phyloP scores from a whole-genome alignment of 2,888 invertebrate genomes.

The Fragum fragum region DNA sequence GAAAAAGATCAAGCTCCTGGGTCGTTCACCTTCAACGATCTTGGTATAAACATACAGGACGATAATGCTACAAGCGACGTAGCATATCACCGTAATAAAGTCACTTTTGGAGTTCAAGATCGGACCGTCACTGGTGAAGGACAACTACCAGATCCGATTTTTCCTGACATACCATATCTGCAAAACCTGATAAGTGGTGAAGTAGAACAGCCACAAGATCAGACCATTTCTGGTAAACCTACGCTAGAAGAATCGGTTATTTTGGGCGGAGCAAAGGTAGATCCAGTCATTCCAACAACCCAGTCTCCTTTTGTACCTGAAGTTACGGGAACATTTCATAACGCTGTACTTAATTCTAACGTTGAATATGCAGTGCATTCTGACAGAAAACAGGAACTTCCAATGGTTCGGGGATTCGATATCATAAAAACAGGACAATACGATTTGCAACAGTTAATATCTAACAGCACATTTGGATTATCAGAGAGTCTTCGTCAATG shows the following conservation, averaged over 20 bases:
- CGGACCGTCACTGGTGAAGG: too few species aligned
- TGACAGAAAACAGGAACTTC: neutral
- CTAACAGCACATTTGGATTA: neutral
- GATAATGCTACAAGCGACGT: too few species aligned
- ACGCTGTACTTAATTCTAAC: neutral
- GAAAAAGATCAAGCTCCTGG: neutral
- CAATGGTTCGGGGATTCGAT: neutral
- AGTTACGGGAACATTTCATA: neutral
- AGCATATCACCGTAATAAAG: too few species aligned
- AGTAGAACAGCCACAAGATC: too few species aligned
- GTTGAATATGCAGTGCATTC: neutral
- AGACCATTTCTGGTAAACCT: neutral
- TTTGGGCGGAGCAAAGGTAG: neutral
- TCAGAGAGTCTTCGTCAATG: neutral
- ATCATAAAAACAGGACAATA: neutral
- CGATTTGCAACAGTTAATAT: neutral
- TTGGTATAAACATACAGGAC: neutral
- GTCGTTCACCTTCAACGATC: neutral
- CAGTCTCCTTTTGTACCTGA: neutral
- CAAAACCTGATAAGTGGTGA: too few species aligned
- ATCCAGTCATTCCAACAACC: neutral
- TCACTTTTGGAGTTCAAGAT: too few species aligned
- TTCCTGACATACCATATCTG: too few species aligned
- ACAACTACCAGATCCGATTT: too few species aligned
- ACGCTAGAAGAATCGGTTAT: neutral